These are phyloP conservation scores for Cricetomys ansorgei DNA, from an alignment of 2,113 vertebrate species.

Conservation along the genomic window DNA sequence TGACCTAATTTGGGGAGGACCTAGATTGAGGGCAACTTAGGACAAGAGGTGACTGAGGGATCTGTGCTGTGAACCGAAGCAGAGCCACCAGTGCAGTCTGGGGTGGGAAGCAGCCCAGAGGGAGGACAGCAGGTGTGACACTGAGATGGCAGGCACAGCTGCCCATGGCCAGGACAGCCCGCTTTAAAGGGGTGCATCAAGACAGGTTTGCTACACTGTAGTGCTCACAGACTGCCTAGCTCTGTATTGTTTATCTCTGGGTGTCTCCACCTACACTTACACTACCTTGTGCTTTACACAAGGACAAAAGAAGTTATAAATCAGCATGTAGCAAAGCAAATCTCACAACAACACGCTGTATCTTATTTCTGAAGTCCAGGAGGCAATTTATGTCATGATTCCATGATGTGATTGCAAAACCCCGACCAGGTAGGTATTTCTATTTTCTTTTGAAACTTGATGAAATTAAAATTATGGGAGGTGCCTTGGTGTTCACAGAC, in stretches of 20 bases:
- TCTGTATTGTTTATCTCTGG: rapidly evolving
- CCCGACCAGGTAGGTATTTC: not conserved
- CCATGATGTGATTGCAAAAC: rapidly evolving
- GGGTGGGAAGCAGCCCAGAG: not conserved
- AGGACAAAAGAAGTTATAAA: rapidly evolving
- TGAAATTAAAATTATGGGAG: rapidly evolving
- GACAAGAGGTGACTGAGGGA: not conserved
- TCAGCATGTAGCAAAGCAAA: not conserved
- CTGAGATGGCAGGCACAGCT: rapidly evolving
- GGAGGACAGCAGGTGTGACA: rapidly evolving
- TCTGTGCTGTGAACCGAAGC: not conserved
- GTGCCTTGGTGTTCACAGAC: rapidly evolving
- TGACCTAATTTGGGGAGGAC: not conserved
- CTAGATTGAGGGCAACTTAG: not conserved
- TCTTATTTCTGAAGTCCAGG: not conserved
- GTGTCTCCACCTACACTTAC: rapidly evolving
- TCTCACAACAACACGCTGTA: rapidly evolving
- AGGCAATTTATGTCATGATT: too few relatives aligned
- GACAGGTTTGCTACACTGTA: rapidly evolving
- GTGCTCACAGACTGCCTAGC: not conserved
- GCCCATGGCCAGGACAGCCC: rapidly evolving
- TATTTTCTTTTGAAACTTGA: not conserved
- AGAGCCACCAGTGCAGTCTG: not conserved
- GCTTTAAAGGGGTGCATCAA: rapidly evolving
- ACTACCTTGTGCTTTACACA: rapidly evolving